Conservation (phyloP, 2,797 vertebrate species). For the Lerista edwardsae region DNA sequence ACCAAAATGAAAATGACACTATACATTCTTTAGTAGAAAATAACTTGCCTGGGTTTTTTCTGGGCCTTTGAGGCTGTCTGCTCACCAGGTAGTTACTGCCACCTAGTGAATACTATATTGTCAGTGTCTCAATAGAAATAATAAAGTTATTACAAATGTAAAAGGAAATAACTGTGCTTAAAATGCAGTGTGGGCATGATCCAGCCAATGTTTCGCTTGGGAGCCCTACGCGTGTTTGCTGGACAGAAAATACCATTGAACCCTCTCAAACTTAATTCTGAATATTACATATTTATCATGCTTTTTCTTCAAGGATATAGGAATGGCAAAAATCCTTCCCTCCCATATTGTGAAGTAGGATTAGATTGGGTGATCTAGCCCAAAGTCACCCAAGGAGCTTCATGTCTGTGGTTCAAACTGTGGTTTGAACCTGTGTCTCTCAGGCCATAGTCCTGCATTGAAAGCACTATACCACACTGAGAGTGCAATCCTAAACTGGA, state of each 20-base stretch:
- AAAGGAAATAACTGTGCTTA: background rate
- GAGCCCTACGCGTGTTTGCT: background rate
- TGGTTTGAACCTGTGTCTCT: background rate
- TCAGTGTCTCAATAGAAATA: fast-evolving
- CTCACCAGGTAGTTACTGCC: slow-evolving; percentile 70
- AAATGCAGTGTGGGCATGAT: background rate
- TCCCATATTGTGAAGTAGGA: background rate
- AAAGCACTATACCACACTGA: background rate
- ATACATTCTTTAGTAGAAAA: background rate
- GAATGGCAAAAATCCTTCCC: background rate
- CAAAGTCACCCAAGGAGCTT: background rate
- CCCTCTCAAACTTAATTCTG: background rate
- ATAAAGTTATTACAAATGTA: background rate
- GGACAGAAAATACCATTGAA: background rate
- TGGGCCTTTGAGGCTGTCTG: background rate
- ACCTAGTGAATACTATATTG: slow-evolving; percentile 64
- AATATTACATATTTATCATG: background rate
- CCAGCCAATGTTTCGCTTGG: background rate
- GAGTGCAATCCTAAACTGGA: no score
- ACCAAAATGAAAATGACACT: background rate
- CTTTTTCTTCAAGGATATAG: background rate
- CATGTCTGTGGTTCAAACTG: background rate
- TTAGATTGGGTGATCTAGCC: background rate
- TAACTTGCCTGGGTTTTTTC: background rate
- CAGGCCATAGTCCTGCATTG: background rate